Evolutionary conservation across 2,888 invertebrate genomes (phyloP).

Genomic region (Tiliacea aurago): DNA sequence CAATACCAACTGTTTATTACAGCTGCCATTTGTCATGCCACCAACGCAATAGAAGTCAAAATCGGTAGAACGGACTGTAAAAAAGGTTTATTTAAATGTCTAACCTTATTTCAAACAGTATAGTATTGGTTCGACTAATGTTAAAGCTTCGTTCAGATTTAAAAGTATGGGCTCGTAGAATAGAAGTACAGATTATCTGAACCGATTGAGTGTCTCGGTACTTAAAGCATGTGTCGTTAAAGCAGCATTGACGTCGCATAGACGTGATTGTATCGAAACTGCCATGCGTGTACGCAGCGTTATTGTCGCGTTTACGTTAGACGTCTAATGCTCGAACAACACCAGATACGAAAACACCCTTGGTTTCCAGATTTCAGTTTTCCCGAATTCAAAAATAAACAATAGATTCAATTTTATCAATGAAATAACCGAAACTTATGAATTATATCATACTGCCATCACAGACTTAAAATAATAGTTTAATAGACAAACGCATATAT

Average conservation of each 20-base stretch:
- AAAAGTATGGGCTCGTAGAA: not conserved
- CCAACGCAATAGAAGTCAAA: too few species aligned
- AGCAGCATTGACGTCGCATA: not conserved
- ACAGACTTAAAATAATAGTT: not conserved
- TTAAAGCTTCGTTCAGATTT: not conserved
- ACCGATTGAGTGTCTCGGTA: not conserved
- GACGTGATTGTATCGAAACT: not conserved
- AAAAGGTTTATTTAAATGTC: too few species aligned
- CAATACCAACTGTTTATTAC: too few species aligned
- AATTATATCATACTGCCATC: constrained; percentile 7
- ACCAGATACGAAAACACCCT: not conserved
- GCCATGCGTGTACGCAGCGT: not conserved
- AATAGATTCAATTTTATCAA: not conserved
- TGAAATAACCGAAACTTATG: constrained; percentile 1
- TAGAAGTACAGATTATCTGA: not conserved
- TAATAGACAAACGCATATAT: constrained; percentile 3
- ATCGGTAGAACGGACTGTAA: too few species aligned
- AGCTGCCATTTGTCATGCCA: too few species aligned
- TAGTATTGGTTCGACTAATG: not conserved
- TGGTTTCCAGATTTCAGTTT: constrained; percentile 18
- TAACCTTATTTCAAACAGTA: too few species aligned
- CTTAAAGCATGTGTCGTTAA: not conserved
- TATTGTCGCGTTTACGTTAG: not conserved
- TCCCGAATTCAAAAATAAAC: constrained; percentile 13
- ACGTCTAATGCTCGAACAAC: too few species aligned